Percentiles rank a stretch among this genome's conserved stretches.
Evolutionary conservation across 1,140 invertebrate genomes (phyloP).

Genomic region (Stenopsyche tienmushanensis): DNA sequence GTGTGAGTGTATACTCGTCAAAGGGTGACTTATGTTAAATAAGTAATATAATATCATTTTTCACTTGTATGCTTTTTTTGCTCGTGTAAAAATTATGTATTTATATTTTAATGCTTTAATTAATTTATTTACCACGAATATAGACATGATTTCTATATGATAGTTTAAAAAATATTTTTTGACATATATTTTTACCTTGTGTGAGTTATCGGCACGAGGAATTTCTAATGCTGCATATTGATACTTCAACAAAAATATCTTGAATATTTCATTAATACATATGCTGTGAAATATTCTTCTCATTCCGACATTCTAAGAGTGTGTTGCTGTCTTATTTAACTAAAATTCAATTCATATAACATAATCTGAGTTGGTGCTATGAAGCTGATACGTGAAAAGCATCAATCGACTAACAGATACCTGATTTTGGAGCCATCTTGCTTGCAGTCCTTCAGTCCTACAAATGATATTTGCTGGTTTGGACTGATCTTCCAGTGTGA

Average conservation of each 20-base stretch:
- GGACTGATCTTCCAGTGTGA: slow-evolving; percentile 38
- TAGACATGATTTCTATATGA: no score
- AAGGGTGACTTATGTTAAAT: no score
- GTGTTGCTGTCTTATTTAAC: slow-evolving; percentile 39
- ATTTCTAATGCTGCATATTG: no score
- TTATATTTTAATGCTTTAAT: not conserved
- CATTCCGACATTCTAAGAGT: slow-evolving; percentile 13
- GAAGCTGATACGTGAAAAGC: slow-evolving; percentile 29
- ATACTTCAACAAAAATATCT: no score
- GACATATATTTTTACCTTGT: no score
- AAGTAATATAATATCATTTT: no score
- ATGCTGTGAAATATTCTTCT: not conserved
- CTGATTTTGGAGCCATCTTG: slow-evolving; percentile 30
- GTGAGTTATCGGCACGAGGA: no score
- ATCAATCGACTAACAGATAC: slow-evolving; percentile 31
- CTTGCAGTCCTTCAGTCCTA: slow-evolving; percentile 34
- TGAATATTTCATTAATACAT: not conserved
- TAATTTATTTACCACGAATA: not conserved
- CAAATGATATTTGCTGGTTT: slow-evolving; percentile 29
- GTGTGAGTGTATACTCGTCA: no score
- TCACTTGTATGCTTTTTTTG: no score
- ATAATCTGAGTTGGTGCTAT: slow-evolving; percentile 33
- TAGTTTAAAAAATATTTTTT: not conserved
- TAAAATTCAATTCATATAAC: slow-evolving; percentile 18
- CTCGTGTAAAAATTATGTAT: no score